Conservation (phyloP, 2,797 vertebrate genomes). For the Bufotes viridis region DNA sequence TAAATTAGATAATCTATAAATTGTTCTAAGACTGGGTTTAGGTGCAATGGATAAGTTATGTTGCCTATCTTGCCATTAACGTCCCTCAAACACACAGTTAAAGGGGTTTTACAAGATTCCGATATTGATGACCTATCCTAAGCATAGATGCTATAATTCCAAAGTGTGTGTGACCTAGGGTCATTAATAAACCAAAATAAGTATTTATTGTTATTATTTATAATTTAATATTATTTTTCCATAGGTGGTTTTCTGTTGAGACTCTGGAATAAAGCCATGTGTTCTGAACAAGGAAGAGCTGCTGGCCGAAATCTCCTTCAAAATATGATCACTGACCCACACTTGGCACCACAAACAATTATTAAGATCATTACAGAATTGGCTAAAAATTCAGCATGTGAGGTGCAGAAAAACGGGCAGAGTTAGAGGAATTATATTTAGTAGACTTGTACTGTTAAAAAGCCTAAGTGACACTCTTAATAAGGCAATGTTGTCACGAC, state of each 20-base stretch:
- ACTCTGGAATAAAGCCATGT: constrained; percentile 70
- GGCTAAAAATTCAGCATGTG: constrained; percentile 31
- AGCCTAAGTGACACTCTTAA: constrained; percentile 12
- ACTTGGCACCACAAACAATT: constrained; percentile 19
- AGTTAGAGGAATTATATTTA: neutral
- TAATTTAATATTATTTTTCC: constrained; percentile 37
- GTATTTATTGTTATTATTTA: neutral
- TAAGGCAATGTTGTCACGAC: constrained; percentile 49
- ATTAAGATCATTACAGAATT: constrained; percentile 22
- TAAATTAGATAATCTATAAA: no score
- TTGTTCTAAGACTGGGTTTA: no score
- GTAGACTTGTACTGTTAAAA: neutral
- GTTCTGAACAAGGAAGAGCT: constrained; percentile 68
- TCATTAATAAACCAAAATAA: neutral
- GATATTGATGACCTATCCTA: no score
- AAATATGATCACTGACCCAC: neutral
- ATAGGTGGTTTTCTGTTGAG: constrained; percentile 67
- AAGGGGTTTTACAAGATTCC: no score
- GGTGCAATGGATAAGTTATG: no score
- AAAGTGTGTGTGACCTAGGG: no score
- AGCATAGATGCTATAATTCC: no score
- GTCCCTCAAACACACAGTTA: no score
- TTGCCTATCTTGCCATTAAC: no score
- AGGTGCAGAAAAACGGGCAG: neutral
- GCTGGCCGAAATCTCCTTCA: constrained; percentile 64